phyloP scores from a whole-genome alignment of 2,888 invertebrate species.

The Sclerodermus sp. region DNA sequence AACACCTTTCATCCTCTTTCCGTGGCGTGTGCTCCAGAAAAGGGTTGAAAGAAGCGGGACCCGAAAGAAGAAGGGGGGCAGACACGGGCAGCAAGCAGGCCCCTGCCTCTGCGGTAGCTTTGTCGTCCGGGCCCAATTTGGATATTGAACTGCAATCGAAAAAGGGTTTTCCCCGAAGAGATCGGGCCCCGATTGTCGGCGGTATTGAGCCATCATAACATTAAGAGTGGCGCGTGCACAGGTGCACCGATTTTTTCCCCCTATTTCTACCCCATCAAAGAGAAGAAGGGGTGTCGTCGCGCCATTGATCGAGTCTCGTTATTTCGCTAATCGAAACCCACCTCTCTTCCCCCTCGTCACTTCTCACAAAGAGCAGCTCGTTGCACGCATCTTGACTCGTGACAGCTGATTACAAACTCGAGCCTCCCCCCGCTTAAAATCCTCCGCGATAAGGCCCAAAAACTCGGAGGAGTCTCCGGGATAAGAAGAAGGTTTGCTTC shows the following conservation, averaged over 20 bases:
- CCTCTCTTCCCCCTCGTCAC: neutral
- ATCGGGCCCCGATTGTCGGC: slow-evolving; percentile 39
- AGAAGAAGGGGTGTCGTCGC: slow-evolving; percentile 10
- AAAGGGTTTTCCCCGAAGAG: slow-evolving; percentile 30
- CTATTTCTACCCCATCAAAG: slow-evolving; percentile 18
- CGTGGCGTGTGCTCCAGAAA: slow-evolving; percentile 21
- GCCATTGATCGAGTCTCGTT: slow-evolving; percentile 31
- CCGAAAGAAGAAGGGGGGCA: neutral
- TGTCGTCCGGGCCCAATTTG: slow-evolving; percentile 50
- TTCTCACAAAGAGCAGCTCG: neutral
- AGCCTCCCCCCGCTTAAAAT: neutral
- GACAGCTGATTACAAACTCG: neutral
- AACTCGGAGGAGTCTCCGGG: too few species aligned
- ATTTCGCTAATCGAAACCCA: slow-evolving; percentile 6
- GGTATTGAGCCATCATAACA: slow-evolving; percentile 56
- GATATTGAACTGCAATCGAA: slow-evolving; percentile 53
- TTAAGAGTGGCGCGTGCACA: slow-evolving; percentile 42
- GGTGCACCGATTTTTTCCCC: slow-evolving; percentile 28
- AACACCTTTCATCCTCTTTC: slow-evolving; percentile 41
- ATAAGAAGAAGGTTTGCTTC: too few species aligned
- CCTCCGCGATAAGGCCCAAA: too few species aligned
- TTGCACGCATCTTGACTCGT: neutral
- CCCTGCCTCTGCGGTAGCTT: slow-evolving; percentile 17
- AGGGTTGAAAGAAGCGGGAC: slow-evolving; percentile 3
- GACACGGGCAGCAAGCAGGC: slow-evolving; percentile 1